A percentile compares a stretch with the other conserved stretches of the same genome.
phyloP scores from a whole-genome alignment of 2,797 vertebrate genomes.

The Enteromius radiatus region DNA sequence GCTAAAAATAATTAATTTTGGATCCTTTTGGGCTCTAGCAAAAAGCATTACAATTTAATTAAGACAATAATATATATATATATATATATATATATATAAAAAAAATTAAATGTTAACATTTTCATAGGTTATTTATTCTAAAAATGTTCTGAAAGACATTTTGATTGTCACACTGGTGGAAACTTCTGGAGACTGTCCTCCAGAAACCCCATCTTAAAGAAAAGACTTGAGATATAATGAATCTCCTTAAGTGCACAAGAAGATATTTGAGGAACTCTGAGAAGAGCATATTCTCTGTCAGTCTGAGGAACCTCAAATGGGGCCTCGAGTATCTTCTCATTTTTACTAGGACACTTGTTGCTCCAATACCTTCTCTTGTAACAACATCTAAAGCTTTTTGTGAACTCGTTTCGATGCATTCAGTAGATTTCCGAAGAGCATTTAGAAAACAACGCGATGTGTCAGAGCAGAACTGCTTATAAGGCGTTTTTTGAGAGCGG shows the following conservation, averaged over 20 bases:
- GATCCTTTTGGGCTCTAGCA: no score
- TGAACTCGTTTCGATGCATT: neutral
- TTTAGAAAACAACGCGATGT: neutral
- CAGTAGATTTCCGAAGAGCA: neutral
- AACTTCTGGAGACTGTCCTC: neutral
- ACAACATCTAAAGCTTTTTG: neutral
- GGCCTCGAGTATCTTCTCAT: neutral
- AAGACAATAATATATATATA: no score
- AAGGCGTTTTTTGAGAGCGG: conserved; percentile 63
- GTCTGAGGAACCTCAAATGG: neutral
- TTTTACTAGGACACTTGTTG: neutral
- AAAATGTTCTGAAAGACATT: neutral
- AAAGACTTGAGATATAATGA: neutral
- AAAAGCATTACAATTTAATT: neutral
- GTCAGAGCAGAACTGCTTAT: neutral
- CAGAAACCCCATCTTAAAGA: neutral
- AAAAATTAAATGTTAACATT: neutral
- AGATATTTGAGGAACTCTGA: neutral
- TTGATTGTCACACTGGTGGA: neutral
- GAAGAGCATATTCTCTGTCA: neutral
- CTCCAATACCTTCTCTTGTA: neutral
- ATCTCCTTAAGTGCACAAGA: neutral
- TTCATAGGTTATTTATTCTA: neutral
- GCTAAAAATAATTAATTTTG: no score
- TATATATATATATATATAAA: neutral